Evolutionary conservation across 1,140 invertebrate genomes (phyloP).

Genomic region (Leptonema lineaticorne): DNA sequence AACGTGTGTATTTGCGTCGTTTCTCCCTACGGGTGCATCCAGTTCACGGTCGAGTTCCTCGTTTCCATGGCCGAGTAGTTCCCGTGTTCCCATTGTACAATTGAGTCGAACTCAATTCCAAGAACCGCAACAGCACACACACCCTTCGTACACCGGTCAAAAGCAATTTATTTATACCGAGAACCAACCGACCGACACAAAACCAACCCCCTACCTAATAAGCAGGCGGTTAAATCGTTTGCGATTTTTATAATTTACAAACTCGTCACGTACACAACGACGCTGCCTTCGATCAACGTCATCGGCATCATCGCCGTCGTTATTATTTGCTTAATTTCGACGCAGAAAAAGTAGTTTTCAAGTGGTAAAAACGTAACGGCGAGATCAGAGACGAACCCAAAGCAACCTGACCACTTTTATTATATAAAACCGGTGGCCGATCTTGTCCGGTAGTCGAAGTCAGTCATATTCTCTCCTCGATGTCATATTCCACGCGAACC

Average conservation of each 20-base stretch:
- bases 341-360: not conserved
- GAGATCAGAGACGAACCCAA: too few relatives aligned
- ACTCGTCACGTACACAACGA: not conserved
- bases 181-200: too few relatives aligned
- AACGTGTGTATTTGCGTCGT: not conserved
- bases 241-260: too few relatives aligned
- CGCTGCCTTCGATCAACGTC: not conserved
- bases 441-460: not conserved
- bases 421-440: not conserved
- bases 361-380: too few relatives aligned
- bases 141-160: not conserved
- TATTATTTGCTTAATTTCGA: constrained; percentile 2
- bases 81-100: not conserved
- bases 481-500: not conserved
- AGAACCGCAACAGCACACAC: not conserved
- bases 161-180: not conserved
- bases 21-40: not conserved
- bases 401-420: not conserved
- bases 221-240: too few relatives aligned
- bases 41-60: constrained; percentile 1
- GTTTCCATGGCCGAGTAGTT: not conserved
- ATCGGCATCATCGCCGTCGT: not conserved
- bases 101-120: not conserved
- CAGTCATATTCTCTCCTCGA: not conserved
- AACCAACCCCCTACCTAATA: too few relatives aligned